Conservation (phyloP, 2,888 invertebrate genomes). For the Sinelater perroti region DNA sequence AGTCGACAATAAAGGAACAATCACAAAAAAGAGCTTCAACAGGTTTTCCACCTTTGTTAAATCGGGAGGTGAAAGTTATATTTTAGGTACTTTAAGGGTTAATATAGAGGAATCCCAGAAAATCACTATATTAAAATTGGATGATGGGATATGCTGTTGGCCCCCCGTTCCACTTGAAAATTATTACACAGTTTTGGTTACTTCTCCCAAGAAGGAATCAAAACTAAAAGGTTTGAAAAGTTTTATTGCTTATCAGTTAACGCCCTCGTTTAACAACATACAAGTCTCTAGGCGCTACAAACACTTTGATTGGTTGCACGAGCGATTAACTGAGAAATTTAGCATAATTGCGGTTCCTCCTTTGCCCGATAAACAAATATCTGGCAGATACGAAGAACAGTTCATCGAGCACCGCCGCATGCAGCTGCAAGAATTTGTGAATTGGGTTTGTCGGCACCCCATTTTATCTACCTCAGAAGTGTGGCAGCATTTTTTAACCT, state of each 20-base stretch:
- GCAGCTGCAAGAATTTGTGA: conserved; percentile 94
- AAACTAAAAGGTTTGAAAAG: conserved; percentile 98
- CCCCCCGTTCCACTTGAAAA: conserved; percentile 68
- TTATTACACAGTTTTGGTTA: conserved; percentile 85
- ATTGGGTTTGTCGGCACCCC: conserved; percentile 96
- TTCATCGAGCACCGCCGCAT: conserved; percentile 94
- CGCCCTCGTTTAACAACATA: conserved; percentile 92
- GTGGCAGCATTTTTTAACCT: conserved; percentile 96
- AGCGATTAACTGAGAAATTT: conserved; percentile 92
- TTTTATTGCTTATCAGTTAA: conserved; percentile 95
- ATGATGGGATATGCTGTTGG: conserved; percentile 82
- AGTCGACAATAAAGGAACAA: conserved; percentile 68
- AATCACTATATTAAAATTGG: conserved; percentile 74
- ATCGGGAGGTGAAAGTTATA: conserved; percentile 88
- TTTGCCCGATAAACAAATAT: conserved; percentile 96
- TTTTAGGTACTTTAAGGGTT: conserved; percentile 79
- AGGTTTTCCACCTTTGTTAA: conserved; percentile 91
- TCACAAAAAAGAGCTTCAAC: conserved; percentile 76
- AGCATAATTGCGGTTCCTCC: conserved; percentile 95
- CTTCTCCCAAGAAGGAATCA: conserved; percentile 96
- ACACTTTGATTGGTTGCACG: conserved; percentile 99
- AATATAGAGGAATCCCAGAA: conserved; percentile 75
- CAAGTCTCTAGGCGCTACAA: conserved; percentile 96
- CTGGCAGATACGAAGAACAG: conserved; percentile 96
- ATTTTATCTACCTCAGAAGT: conserved; percentile 91